Percentiles rank a stretch among this genome's conserved stretches.
Conservation (phyloP, 2,888 invertebrate species). For the Proisotoma minuta region DNA sequence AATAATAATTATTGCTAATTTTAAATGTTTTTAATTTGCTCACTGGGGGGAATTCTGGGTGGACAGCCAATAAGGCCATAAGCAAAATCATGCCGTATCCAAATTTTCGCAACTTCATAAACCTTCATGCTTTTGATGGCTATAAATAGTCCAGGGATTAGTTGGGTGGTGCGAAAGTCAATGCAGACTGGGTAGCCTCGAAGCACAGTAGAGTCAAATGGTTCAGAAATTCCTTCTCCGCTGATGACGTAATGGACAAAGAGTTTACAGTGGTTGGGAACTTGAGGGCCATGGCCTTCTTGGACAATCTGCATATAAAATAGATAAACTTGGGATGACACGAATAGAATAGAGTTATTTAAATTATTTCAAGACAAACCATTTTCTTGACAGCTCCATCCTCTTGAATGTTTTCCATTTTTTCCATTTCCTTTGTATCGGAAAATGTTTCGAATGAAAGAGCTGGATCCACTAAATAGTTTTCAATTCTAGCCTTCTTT, state of each 20-base stretch:
- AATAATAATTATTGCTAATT: no score
- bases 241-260: slow-evolving; percentile 66
- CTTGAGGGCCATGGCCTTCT: slow-evolving; percentile 59
- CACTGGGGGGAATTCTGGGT: slow-evolving; percentile 68
- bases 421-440: slow-evolving; percentile 38
- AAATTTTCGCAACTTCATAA: slow-evolving; percentile 72
- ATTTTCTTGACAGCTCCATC: slow-evolving; percentile 53
- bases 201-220: slow-evolving; percentile 66
- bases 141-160: slow-evolving; percentile 63
- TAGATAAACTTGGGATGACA: no score
- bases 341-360: not conserved
- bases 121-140: slow-evolving; percentile 71
- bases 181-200: slow-evolving; percentile 54
- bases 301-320: slow-evolving; percentile 55
- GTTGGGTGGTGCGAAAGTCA: slow-evolving; percentile 51
- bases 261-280: slow-evolving; percentile 59
- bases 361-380: slow-evolving; percentile 5
- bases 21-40: no score
- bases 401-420: slow-evolving; percentile 57
- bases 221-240: slow-evolving; percentile 64
- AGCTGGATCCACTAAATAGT: slow-evolving; percentile 19
- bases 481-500: no score
- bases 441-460: not conserved
- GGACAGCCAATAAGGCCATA: slow-evolving; percentile 71
- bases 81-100: slow-evolving; percentile 68